Percentiles rank a stretch among this genome's conserved stretches.
These are phyloP conservation scores for Brotogeris chrysoptera DNA, from an alignment of 2,797 vertebrate species.

Conservation along the genomic window DNA sequence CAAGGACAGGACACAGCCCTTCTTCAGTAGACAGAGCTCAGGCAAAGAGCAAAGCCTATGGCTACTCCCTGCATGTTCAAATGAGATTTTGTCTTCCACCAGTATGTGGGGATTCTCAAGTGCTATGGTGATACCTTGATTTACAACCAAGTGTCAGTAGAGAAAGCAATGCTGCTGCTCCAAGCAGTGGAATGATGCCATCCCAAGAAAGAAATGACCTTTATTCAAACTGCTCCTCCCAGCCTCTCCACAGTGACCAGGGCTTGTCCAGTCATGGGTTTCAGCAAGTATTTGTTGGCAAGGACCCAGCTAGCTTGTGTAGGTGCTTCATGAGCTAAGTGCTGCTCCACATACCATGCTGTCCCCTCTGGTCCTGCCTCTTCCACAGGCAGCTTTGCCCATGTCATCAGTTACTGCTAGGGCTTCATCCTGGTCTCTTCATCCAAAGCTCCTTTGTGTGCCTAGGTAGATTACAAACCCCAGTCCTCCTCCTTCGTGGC, in stretches of 20 bases:
- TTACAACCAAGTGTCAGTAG: rapidly evolving
- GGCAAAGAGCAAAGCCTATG: not conserved
- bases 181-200: rapidly evolving
- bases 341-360: not conserved
- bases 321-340: not conserved
- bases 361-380: not conserved
- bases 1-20: not conserved
- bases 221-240: not conserved
- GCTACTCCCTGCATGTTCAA: not conserved
- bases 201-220: not conserved
- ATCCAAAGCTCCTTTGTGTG: not conserved
- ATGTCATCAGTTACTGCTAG: not conserved
- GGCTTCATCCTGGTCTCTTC: not conserved
- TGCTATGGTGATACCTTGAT: not conserved
- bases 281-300: not conserved
- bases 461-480: not conserved
- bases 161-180: not conserved
- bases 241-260: not conserved
- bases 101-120: not conserved
- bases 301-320: not conserved
- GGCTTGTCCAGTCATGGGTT: not conserved
- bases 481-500: not conserved
- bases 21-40: not conserved
- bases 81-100: not conserved
- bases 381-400: rapidly evolving